Percentiles rank a stretch among this genome's conserved stretches.
Evolutionary conservation across 2,888 invertebrate species (phyloP).

Genomic region (Pseudanteris insignis): DNA sequence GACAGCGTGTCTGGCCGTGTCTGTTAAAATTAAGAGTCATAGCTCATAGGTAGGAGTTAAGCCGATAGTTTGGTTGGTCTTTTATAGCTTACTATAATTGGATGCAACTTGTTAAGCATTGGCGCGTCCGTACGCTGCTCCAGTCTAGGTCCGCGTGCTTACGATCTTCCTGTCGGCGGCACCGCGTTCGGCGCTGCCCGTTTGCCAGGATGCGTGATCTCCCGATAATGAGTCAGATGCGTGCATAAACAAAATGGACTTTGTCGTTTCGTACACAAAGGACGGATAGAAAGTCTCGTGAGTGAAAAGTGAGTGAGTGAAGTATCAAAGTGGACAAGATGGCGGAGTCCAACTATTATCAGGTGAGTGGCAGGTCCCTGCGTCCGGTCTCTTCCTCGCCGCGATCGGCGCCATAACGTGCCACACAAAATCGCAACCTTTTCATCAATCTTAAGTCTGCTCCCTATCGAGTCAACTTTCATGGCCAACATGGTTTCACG

Average conservation of each 20-base stretch:
- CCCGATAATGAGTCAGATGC: conserved; percentile 11
- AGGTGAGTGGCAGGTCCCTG: conserved; percentile 68
- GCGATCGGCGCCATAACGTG: conserved; percentile 31
- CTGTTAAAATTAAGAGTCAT: too few species aligned
- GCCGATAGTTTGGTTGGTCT: too few species aligned
- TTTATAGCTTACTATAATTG: too few species aligned
- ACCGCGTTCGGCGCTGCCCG: conserved; percentile 1
- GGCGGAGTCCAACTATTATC: conserved; percentile 74
- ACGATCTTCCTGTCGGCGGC: neutral
- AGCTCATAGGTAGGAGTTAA: too few species aligned
- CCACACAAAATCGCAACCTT: conserved; percentile 8
- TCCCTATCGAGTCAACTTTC: too few species aligned
- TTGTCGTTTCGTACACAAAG: conserved; percentile 55
- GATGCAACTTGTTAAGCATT: too few species aligned
- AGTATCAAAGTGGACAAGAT: conserved; percentile 67
- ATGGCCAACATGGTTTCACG: too few species aligned
- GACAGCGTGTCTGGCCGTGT: too few species aligned
- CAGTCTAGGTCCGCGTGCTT: too few species aligned
- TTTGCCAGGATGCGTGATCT: conserved; percentile 3
- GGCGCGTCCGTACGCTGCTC: too few species aligned
- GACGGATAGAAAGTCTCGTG: conserved; percentile 60
- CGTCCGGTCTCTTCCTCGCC: conserved; percentile 23
- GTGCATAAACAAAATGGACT: conserved; percentile 55
- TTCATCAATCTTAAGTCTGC: conserved; percentile 1
- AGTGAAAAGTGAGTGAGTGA: conserved; percentile 52